Conservation (phyloP, 2,888 invertebrate species). For the Papilio protenor region DNA sequence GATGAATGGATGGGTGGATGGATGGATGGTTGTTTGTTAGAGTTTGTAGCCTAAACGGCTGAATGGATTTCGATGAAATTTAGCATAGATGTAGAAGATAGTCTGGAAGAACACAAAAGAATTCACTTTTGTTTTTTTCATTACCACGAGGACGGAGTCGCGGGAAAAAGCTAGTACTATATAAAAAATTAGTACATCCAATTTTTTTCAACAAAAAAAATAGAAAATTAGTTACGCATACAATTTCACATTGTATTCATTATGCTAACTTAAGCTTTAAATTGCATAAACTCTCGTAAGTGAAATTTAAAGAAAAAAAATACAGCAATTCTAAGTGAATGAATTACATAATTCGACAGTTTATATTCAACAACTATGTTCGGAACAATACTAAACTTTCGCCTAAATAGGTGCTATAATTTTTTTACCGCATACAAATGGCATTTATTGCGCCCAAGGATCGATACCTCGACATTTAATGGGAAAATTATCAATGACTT, state of each 20-base stretch:
- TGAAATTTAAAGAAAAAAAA: constrained; percentile 32
- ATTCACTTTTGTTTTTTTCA: too few species aligned
- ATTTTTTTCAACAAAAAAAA: neutral
- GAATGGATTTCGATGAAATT: too few species aligned
- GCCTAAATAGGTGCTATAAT: constrained; percentile 63
- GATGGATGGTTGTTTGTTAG: too few species aligned
- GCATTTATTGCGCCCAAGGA: constrained; percentile 49
- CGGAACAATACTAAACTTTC: constrained; percentile 64
- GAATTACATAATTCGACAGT: constrained; percentile 66
- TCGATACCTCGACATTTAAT: constrained; percentile 44
- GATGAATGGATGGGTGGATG: too few species aligned
- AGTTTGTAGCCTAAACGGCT: too few species aligned
- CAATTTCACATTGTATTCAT: constrained; percentile 3
- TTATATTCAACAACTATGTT: constrained; percentile 62
- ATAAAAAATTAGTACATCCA: neutral
- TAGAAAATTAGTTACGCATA: neutral
- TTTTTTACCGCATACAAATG: constrained; percentile 70
- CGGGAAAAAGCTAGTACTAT: too few species aligned
- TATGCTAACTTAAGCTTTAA: neutral
- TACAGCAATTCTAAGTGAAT: constrained; percentile 43
- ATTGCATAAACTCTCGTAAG: constrained; percentile 29
- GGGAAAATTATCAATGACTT: constrained; percentile 47
- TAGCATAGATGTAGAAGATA: too few species aligned
- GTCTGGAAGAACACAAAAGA: too few species aligned
- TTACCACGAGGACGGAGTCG: too few species aligned